Evolutionary conservation across 1,140 invertebrate genomes (phyloP).

Genomic region (Orius laevigatus): DNA sequence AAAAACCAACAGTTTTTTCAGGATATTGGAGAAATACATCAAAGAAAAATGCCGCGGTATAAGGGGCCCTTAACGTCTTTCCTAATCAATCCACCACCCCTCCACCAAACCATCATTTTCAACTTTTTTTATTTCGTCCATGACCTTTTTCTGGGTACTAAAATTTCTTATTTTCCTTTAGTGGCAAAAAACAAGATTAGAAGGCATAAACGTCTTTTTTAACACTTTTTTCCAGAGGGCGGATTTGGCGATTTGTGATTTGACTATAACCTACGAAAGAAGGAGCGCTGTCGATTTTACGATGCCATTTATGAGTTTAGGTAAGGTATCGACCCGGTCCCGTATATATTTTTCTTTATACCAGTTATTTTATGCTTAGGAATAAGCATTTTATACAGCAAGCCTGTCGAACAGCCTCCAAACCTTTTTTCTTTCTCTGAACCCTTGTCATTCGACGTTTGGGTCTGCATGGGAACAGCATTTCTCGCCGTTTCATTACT

Average conservation of each 20-base stretch:
- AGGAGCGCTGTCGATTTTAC: conserved; percentile 75
- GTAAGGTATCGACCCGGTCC: conserved; percentile 25
- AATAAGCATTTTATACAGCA: conserved; percentile 63
- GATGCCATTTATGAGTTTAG: conserved; percentile 78
- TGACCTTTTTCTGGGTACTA: too few relatives aligned
- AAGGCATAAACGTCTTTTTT: background rate
- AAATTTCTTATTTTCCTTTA: background rate
- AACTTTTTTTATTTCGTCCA: too few relatives aligned
- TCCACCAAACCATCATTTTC: too few relatives aligned
- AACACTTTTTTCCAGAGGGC: conserved; percentile 47
- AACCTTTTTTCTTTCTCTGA: conserved; percentile 72
- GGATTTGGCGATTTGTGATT: conserved; percentile 81
- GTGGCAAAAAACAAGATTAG: background rate
- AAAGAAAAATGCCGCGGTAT: too few relatives aligned
- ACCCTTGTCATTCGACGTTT: conserved; percentile 77
- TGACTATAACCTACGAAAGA: conserved; percentile 78
- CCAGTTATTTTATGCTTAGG: conserved; percentile 28
- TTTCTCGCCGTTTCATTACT: conserved; percentile 71
- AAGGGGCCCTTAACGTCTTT: too few relatives aligned
- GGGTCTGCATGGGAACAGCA: conserved; percentile 80
- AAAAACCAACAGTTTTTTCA: too few relatives aligned
- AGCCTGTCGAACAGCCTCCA: conserved; percentile 47
- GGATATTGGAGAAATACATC: too few relatives aligned
- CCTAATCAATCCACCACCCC: too few relatives aligned
- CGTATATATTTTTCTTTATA: background rate